Base-by-base conservation (phyloP, 2,113 vertebrate genomes). In the Actinemys pallida region DNA sequence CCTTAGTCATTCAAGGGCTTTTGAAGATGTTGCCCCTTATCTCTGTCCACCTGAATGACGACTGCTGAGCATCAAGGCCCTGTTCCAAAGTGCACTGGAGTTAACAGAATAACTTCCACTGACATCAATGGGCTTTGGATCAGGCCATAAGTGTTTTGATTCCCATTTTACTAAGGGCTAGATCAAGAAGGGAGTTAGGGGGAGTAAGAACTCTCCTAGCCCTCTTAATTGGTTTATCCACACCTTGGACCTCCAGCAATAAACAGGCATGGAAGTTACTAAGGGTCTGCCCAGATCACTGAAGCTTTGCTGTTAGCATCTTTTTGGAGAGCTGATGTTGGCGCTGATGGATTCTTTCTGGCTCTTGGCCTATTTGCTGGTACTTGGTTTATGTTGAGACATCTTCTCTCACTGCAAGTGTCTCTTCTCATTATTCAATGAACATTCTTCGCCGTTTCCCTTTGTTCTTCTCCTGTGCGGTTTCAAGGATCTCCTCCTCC, bases 81-180 rank as follows among this genome's bases (percentile, higher is more conserved):
- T 78, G 16, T 8, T 57, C 72, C 42, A 85, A 91, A 92, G 35
- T 86, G 79, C 76, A 49, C 45, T 87, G 90, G 90, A 96, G 62
- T 93, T 97, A 95, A 96, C 53, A 80, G 95, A 35, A 92, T 82
- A 93, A 88, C 89, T 93, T 96, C 20, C 62, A 92, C 14, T 88
- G 65, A 83, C 27, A 85, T 0, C 90, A 88, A 95, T 81, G 29
- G 88, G 53, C 47, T 84, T 78, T 89, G 76, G 93, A 89, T 91
- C 1, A 5, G 16, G 76, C 27, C 50, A 31, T 57, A 87, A 93
- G 65, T 89, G 2, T 93, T 95, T 87, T 93, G 79, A 52, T 42
- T 75, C 69, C 42, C 75, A 76, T 90, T 83, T 91, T 93, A 80
- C 75, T 87, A 81, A 1, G 1, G 47, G 25, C 17, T 78, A 91